Evolutionary conservation across 2,113 vertebrate species (phyloP), one percentile per base, ranked within the genome.

Genomic region (Callipepla squamata): DNA sequence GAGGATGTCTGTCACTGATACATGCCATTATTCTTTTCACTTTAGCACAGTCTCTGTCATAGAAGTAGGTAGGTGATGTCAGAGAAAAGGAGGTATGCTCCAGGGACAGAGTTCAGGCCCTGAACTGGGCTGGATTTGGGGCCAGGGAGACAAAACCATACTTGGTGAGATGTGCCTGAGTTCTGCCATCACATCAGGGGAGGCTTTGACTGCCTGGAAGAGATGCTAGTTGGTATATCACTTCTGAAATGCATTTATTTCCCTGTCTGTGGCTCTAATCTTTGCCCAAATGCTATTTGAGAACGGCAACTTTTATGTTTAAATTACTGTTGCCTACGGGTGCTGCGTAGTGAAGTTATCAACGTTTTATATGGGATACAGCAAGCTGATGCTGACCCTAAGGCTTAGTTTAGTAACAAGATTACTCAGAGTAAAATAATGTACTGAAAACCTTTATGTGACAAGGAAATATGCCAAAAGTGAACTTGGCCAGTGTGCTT

Each of bases 401-500:
- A 63, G 82, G 81, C 70, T 92, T 94, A 79, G 55, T 70, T 87
- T 95, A 97, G 95, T 73, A 94, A 92, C 55, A 58, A 90, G 70
- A 86, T 94, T 95, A 95, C 83, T 95, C 80, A 92, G 80, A 84
- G 89, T 66, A 93, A 93, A 96, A 82, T 68, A 87, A 84, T 81
- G 63, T 62, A 78, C 74, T 87, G 38, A 78, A 96, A 89, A 95
- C 36, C 84, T 95, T 96, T 70, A 81, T 48, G 40, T 51, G 87
- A 68, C 30, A 2, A 92, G 92, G 85, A 92, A 67, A 79, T 42
- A 85, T 40, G 90, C 95, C 91, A 75, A 90, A 95, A 96, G 90
- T 92, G 94, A 96, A 95, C 55, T 86, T 85, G 74, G 94, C 89
- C 72, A 80, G 59, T 51, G 53, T 51, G 36, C 47, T 86, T 93